Base-by-base conservation (phyloP, 2,113 vertebrate genomes). In the Leptobrachium ailaonicum region DNA sequence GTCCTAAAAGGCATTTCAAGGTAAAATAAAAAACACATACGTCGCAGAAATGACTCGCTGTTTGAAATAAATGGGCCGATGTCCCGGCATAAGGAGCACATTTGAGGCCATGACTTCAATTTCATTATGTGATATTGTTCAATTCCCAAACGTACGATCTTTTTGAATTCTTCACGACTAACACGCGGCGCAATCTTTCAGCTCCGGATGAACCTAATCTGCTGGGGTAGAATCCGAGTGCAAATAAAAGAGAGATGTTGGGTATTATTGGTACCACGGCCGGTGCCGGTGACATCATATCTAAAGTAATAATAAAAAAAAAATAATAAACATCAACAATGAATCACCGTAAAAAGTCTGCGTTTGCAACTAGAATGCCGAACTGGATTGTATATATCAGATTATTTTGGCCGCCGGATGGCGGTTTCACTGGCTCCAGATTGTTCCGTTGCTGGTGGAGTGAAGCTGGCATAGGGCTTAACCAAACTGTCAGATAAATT, bases 341-440 rank as follows among this genome's bases (percentile, higher is more conserved):
- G 7, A 3, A 12, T 41, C 42, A 32, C 53, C 3, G 41, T 20
- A n/a, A 40, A 3, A 67, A 50, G 53, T 67, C 50, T 41, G 8
- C 54, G 3, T 41, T 53, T 60, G 47, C 40, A 43, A 67, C 41
- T 82, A 67, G 76, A 56, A 56, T n/a, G 71, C 63, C 63, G 4
- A 58, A 9, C 80, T 11, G 20, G 76, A 32, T 84, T 85, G 84
- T 77, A 50, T 45, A 76, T 53, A 9, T 71, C 10, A 77, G 83
- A 79, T 75, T 76, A 81, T 68, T 82, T 82, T 90, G 89, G 88
- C 86, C 42, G 41, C 40, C 41, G 86, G 84, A 85, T 89, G 89
- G 86, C 87, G 90, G 83, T 90, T 90, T 86, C 76, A 86, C 91
- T 91, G 87, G 86, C 87, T 91, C 88, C 89, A 89, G 90, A 85